Conservation (phyloP, 2,888 invertebrate species). For the Globia sparganii region DNA sequence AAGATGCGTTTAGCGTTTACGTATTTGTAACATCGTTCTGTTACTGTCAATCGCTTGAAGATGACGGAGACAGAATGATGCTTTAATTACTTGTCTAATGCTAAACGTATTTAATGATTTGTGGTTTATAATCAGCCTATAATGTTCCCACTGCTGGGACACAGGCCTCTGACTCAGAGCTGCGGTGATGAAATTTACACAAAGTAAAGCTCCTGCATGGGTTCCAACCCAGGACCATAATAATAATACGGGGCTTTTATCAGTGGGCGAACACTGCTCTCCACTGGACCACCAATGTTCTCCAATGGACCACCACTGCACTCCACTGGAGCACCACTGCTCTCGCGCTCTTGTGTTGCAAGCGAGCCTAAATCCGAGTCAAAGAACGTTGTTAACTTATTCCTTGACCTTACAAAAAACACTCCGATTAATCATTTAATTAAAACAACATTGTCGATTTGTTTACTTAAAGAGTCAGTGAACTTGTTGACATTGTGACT, state of each 20-base stretch:
- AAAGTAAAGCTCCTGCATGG: not conserved
- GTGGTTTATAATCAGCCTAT: not conserved
- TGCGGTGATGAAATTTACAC: not conserved
- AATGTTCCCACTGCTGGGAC: not conserved
- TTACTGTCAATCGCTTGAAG: not conserved
- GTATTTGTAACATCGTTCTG: not conserved
- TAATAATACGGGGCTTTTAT: not conserved
- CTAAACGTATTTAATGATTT: not conserved
- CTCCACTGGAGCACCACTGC: not conserved
- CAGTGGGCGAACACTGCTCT: too few species aligned
- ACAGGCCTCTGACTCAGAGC: not conserved
- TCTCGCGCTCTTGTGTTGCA: not conserved
- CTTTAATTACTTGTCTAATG: not conserved
- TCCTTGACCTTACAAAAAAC: constrained; percentile 44
- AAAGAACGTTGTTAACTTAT: constrained; percentile 18
- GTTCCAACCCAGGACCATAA: not conserved
- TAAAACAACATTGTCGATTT: constrained; percentile 58
- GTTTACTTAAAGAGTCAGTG: constrained; percentile 61
- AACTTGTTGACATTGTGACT: constrained; percentile 66
- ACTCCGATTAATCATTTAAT: constrained; percentile 51
- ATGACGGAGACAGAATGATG: not conserved
- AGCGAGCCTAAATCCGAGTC: not conserved
- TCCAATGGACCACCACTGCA: not conserved
- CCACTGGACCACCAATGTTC: too few species aligned
- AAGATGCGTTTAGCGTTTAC: not conserved